Conservation (phyloP, 2,888 invertebrate species). For the Synanthedon myopaeformis region DNA sequence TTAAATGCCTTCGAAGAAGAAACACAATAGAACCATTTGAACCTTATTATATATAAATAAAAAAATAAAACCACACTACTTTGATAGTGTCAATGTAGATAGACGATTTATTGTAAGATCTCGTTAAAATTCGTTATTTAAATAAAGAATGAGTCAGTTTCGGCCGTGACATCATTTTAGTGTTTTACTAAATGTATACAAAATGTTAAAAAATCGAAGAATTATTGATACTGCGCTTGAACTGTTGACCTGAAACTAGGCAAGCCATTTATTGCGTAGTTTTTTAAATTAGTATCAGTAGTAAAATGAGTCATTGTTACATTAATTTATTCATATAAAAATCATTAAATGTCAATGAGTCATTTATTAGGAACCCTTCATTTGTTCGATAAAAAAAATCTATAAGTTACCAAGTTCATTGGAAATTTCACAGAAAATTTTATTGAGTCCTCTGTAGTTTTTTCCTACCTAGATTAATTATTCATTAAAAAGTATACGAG, state of each 20-base stretch:
- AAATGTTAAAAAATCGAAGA: slow-evolving; percentile 54
- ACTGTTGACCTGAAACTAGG: slow-evolving; percentile 55
- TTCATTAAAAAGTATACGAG: too few relatives aligned
- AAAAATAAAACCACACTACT: not conserved
- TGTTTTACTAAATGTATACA: slow-evolving; percentile 49
- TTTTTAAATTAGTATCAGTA: slow-evolving; percentile 23
- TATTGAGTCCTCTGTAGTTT: too few relatives aligned
- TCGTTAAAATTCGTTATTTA: slow-evolving; percentile 28
- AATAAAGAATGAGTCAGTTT: slow-evolving; percentile 49
- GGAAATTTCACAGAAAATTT: too few relatives aligned
- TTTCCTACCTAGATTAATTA: too few relatives aligned
- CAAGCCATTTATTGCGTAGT: slow-evolving; percentile 33
- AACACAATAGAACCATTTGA: not conserved
- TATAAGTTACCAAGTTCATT: too few relatives aligned
- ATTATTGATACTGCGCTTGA: slow-evolving; percentile 59
- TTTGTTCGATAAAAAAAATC: not conserved
- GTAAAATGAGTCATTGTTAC: slow-evolving; percentile 35
- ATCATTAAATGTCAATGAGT: not conserved
- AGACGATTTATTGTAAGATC: slow-evolving; percentile 28
- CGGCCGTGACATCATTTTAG: slow-evolving; percentile 56
- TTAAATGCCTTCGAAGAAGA: not conserved
- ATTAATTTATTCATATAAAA: slow-evolving; percentile 11
- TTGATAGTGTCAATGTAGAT: slow-evolving; percentile 11
- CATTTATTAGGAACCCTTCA: not conserved
- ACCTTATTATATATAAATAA: not conserved